phyloP scores from a whole-genome alignment of 2,888 invertebrate species.

The Colletes collaris region DNA sequence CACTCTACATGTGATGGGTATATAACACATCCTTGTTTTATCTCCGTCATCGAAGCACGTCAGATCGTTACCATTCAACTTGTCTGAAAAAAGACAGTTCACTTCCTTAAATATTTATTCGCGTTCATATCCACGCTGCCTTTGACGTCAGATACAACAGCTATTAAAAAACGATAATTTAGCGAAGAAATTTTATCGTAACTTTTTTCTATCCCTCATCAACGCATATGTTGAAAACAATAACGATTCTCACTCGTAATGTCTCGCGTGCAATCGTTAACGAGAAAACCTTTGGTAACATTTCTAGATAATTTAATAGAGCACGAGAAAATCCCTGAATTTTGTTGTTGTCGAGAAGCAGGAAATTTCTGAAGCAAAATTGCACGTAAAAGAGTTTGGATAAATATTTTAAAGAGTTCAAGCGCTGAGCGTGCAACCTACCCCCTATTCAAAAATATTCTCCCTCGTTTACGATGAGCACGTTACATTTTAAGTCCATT shows the following conservation, averaged over 20 bases:
- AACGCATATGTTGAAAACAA: too few relatives aligned
- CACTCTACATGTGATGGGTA: conserved; percentile 3
- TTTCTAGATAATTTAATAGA: too few relatives aligned
- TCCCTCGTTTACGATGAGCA: background rate
- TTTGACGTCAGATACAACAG: background rate
- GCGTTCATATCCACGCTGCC: too few relatives aligned
- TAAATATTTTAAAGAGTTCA: background rate
- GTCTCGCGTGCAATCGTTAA: too few relatives aligned
- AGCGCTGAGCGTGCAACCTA: background rate
- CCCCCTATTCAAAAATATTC: background rate
- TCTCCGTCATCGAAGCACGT: conserved; percentile 35
- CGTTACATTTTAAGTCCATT: background rate
- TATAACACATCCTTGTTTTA: conserved; percentile 4
- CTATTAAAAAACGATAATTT: background rate
- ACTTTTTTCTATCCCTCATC: too few relatives aligned
- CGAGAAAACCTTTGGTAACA: too few relatives aligned
- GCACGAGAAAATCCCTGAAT: too few relatives aligned
- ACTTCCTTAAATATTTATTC: too few relatives aligned
- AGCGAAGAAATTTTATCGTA: too few relatives aligned
- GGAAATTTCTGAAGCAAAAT: too few relatives aligned
- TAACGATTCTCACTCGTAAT: too few relatives aligned
- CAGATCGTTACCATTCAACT: conserved; percentile 17
- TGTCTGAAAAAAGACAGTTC: conserved; percentile 8
- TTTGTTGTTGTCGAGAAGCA: too few relatives aligned
- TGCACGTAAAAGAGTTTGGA: background rate